phyloP scores from a whole-genome alignment of 2,797 vertebrate genomes.

The Hydrocynus forskahlii region DNA sequence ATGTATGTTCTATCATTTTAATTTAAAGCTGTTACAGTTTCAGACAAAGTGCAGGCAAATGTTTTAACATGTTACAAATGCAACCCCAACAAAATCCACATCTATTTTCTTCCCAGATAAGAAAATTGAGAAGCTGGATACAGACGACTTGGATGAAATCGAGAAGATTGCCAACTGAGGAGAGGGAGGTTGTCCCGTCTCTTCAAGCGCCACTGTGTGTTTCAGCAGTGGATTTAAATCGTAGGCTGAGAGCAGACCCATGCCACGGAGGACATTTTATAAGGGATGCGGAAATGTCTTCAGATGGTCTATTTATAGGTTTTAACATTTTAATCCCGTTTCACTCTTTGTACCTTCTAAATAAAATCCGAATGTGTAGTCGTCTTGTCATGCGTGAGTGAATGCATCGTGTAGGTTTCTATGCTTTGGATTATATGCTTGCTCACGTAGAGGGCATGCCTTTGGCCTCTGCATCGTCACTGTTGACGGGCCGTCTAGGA shows the following conservation, averaged over 20 bases:
- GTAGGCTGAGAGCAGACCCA: slow-evolving; percentile 62
- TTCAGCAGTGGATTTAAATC: slow-evolving; percentile 74
- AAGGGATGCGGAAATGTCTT: slow-evolving; percentile 69
- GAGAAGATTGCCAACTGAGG: slow-evolving; percentile 93
- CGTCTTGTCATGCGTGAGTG: slow-evolving; percentile 11
- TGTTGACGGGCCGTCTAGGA: slow-evolving; percentile 5
- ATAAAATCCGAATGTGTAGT: slow-evolving; percentile 69
- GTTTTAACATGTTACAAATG: background rate
- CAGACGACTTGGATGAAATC: slow-evolving; percentile 94
- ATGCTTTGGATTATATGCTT: background rate
- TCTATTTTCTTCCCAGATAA: slow-evolving; percentile 73
- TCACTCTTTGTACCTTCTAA: slow-evolving; percentile 79
- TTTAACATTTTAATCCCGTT: slow-evolving; percentile 69
- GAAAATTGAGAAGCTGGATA: slow-evolving; percentile 90
- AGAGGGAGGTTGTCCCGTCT: slow-evolving; percentile 8
- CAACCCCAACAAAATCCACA: too few relatives aligned
- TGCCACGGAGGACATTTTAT: slow-evolving; percentile 82
- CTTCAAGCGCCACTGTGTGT: slow-evolving; percentile 73
- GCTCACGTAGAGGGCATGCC: background rate
- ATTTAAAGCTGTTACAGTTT: background rate
- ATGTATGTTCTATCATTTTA: background rate
- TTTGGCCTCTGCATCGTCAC: background rate
- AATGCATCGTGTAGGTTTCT: background rate
- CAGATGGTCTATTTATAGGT: slow-evolving; percentile 67
- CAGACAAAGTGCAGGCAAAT: too few relatives aligned